A percentile compares a stretch with the other conserved stretches of the same genome.
These are phyloP conservation scores for Cryptocephalus moraei DNA, from an alignment of 2,888 invertebrate species.

Conservation along the genomic window DNA sequence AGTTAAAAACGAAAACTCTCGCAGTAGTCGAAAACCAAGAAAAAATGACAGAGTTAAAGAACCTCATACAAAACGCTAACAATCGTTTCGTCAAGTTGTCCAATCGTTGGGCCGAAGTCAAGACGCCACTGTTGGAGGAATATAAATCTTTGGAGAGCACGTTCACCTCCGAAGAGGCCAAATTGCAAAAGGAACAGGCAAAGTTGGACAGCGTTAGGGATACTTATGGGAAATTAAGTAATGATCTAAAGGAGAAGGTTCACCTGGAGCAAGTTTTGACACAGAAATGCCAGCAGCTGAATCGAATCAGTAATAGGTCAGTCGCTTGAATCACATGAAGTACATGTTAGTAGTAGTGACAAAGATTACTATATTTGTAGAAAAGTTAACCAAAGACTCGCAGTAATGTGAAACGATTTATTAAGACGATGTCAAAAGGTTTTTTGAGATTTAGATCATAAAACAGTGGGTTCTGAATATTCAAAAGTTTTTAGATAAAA, in stretches of 20 bases:
- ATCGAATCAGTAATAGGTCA: conserved; percentile 43
- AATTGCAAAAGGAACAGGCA: conserved; percentile 25
- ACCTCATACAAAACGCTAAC: conserved; percentile 49
- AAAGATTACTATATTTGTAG: too few relatives aligned
- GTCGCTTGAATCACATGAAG: neutral
- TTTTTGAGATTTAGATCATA: too few relatives aligned
- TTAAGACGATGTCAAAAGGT: too few relatives aligned
- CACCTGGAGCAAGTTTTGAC: conserved; percentile 37
- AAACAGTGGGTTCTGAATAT: too few relatives aligned
- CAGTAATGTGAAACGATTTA: too few relatives aligned
- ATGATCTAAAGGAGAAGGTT: conserved; percentile 35
- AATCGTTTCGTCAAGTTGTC: conserved; percentile 53
- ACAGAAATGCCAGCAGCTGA: conserved; percentile 45
- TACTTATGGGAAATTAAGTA: conserved; percentile 28
- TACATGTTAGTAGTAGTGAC: neutral
- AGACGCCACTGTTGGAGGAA: conserved; percentile 53
- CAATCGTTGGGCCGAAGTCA: conserved; percentile 64
- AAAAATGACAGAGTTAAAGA: conserved; percentile 48
- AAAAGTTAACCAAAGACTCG: too few relatives aligned
- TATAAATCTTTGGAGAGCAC: conserved; percentile 34
- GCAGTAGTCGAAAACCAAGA: conserved; percentile 54
- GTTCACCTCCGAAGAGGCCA: conserved; percentile 18
- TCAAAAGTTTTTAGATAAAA: too few relatives aligned
- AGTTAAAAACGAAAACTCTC: conserved; percentile 49
- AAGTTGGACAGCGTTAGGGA: conserved; percentile 33